A percentile compares a stretch with the other conserved stretches of the same genome.
Conservation (phyloP, 2,888 invertebrate species). For the Acleris cristana region DNA sequence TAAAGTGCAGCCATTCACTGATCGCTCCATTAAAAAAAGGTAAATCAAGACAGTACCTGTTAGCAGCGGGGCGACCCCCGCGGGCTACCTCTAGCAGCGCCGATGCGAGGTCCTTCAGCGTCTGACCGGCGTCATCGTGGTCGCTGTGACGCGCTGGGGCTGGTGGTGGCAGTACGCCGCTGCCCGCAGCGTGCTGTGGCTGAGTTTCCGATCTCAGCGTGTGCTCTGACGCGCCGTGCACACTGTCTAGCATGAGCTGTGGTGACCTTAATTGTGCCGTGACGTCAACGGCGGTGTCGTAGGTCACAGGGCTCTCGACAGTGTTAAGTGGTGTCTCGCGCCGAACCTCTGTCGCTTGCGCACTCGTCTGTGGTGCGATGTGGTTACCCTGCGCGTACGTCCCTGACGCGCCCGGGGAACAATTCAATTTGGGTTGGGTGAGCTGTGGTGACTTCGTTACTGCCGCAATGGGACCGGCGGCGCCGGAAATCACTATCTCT, state of each 20-base stretch:
- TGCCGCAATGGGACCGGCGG: not conserved
- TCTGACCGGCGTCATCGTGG: not conserved
- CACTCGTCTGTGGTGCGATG: not conserved
- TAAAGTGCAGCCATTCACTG: too few relatives aligned
- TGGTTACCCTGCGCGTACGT: not conserved
- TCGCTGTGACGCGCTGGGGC: too few relatives aligned
- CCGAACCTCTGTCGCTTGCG: not conserved
- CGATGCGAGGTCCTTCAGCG: too few relatives aligned
- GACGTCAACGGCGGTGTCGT: too few relatives aligned
- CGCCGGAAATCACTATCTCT: not conserved
- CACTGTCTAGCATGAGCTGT: too few relatives aligned
- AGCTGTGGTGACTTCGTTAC: not conserved
- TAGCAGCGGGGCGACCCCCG: not conserved
- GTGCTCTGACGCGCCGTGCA: not conserved
- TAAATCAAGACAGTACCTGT: not conserved
- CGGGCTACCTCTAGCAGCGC: not conserved
- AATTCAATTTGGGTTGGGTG: not conserved
- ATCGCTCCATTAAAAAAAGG: not conserved
- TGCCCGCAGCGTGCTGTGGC: not conserved
- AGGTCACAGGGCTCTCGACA: too few relatives aligned
- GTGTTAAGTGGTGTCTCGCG: not conserved
- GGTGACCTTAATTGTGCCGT: too few relatives aligned
- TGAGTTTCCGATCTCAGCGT: too few relatives aligned
- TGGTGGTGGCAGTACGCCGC: not conserved
- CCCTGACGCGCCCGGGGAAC: not conserved